Conservation (phyloP, 2,888 invertebrate species). For the Anoplius nigerrimus region DNA sequence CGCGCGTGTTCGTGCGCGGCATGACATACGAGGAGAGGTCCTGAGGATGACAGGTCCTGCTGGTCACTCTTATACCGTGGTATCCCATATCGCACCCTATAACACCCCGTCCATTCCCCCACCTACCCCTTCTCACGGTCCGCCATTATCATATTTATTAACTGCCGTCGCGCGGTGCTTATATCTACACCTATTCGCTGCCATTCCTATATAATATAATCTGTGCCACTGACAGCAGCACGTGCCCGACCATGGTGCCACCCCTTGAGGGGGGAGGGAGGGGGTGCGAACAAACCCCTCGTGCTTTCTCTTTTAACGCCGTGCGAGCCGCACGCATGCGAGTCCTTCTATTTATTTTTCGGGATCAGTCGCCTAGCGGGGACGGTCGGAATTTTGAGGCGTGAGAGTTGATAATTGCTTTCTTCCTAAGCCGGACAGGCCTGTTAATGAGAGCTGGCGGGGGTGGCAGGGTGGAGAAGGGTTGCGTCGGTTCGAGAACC, state of each 20-base stretch:
- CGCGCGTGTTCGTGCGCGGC: slow-evolving; percentile 39
- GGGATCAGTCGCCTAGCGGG: too few species aligned
- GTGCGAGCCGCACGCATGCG: slow-evolving; percentile 1
- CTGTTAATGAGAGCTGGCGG: too few species aligned
- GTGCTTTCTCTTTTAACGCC: slow-evolving; percentile 18
- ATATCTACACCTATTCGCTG: slow-evolving; percentile 72
- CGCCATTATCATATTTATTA: slow-evolving; percentile 75
- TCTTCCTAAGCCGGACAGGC: too few species aligned
- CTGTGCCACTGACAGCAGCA: slow-evolving; percentile 74
- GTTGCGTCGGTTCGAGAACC: too few species aligned
- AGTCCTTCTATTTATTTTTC: slow-evolving; percentile 21
- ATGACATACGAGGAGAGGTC: slow-evolving; percentile 68
- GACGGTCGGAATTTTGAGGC: too few species aligned
- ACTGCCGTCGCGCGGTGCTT: slow-evolving; percentile 69
- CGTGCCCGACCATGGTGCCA: slow-evolving; percentile 54
- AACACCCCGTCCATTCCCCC: slow-evolving; percentile 23
- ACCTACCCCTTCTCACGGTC: slow-evolving; percentile 47
- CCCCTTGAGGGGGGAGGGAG: too few species aligned
- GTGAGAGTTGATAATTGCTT: too few species aligned
- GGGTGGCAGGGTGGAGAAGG: too few species aligned
- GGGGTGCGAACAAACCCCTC: slow-evolving; percentile 38
- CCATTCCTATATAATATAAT: slow-evolving; percentile 74
- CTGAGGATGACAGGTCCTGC: slow-evolving; percentile 72
- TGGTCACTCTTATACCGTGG: slow-evolving; percentile 66
- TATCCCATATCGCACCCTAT: slow-evolving; percentile 15